A percentile compares a stretch with the other conserved stretches of the same genome.
phyloP scores from a whole-genome alignment of 2,888 invertebrate genomes.

The Cataglyphis altisquamis region DNA sequence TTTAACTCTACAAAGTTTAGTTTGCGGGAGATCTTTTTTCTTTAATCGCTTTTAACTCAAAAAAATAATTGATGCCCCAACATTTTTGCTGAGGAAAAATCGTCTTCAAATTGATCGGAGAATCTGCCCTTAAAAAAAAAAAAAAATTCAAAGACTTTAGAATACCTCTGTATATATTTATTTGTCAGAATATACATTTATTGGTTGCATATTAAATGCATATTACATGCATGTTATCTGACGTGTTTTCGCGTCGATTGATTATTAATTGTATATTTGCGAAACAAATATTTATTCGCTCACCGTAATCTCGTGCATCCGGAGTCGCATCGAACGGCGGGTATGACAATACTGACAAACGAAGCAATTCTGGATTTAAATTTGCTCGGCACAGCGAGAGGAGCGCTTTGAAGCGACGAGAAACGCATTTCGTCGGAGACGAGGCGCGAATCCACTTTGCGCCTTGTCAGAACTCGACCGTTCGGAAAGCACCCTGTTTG shows the following conservation, averaged over 20 bases:
- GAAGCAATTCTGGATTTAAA: slow-evolving; percentile 41
- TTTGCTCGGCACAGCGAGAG: slow-evolving; percentile 12
- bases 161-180: neutral
- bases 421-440: slow-evolving; percentile 40
- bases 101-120: neutral
- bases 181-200: neutral
- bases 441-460: slow-evolving; percentile 35
- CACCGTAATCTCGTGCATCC: neutral
- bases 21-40: too few species aligned
- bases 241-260: neutral
- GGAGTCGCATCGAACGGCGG: neutral
- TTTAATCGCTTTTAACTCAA: too few species aligned
- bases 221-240: neutral
- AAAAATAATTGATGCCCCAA: too few species aligned
- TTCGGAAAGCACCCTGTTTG: slow-evolving; percentile 52
- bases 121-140: neutral
- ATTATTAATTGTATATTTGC: neutral
- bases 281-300: neutral
- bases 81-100: neutral
- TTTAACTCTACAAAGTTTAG: too few species aligned
- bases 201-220: neutral
- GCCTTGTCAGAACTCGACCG: slow-evolving; percentile 38
- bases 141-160: neutral
- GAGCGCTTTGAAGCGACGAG: slow-evolving; percentile 62
- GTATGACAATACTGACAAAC: neutral